Base-by-base conservation (phyloP, 2,797 vertebrate genomes). In the Borostomias antarcticus region DNA sequence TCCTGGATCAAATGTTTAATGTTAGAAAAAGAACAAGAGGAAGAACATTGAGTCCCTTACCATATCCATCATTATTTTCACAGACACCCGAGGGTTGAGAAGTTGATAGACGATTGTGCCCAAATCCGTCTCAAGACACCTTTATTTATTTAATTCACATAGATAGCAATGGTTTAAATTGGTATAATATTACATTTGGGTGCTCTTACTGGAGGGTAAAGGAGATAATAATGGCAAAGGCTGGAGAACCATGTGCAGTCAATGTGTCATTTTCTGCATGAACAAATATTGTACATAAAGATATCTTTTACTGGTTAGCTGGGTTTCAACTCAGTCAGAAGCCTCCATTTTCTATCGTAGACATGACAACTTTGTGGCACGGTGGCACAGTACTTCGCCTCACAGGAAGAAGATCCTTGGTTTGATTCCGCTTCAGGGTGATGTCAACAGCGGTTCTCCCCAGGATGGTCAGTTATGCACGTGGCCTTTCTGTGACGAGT, bases 21-120 rank as follows among this genome's bases (percentile, higher is more conserved):
- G n/a, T n/a, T n/a, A n/a, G n/a, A 67, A 63, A 70, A 9, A 51
- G 68, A 81, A 72, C 64, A 82, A 73, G 78, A 59, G 26, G 62
- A 51, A 53, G 43, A 80, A 69, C 35, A 73, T 32, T 2, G 37
- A 73, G 51, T 68, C 40, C 56, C 71, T 68, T 73, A 65, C 78
- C 67, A 63, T 72, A 71, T 65, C 73, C 64, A 45, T 69, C 62
- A 86, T 73, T 72, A 79, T 80, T 79, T 85, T 68, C 66, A 62
- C 56, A 67, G 54, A 66, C 65, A 83, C 67, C 73, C 74, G 32
- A 43, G 53, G 66, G 56, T 19, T 45, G 65, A 64, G 35, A 58
- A 68, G 62, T 29, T 63, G 1, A 33, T 78, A 1, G 0, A 54
- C 67, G 63, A 74, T 51, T 19, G 64, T 51, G 48, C 50, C 37